Evolutionary conservation across 2,888 invertebrate genomes (phyloP).

Genomic region (Apomyelois bistriatella): DNA sequence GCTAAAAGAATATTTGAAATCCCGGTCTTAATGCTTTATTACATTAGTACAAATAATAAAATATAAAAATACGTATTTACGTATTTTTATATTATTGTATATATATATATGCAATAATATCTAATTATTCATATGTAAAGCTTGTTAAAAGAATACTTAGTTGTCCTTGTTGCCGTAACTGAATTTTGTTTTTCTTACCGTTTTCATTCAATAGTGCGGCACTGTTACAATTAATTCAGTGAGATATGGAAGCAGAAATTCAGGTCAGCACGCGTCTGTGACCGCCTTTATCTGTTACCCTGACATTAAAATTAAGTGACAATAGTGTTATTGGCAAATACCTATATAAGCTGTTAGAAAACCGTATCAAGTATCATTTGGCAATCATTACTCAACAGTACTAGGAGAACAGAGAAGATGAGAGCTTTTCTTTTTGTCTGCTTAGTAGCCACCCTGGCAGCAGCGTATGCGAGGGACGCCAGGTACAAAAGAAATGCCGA

Average conservation of each 20-base stretch:
- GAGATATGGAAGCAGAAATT: slow-evolving; percentile 40
- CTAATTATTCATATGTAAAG: too few relatives aligned
- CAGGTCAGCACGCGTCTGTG: slow-evolving; percentile 59
- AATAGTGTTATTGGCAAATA: slow-evolving; percentile 64
- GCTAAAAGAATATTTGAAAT: too few relatives aligned
- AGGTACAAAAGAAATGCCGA: slow-evolving; percentile 68
- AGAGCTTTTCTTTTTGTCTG: slow-evolving; percentile 50
- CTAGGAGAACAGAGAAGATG: slow-evolving; percentile 56
- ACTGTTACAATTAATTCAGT: not conserved
- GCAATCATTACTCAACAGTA: slow-evolving; percentile 64
- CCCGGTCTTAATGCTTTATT: too few relatives aligned
- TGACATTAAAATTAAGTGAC: slow-evolving; percentile 62
- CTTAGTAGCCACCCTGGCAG: slow-evolving; percentile 62
- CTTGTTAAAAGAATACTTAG: too few relatives aligned
- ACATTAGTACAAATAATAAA: too few relatives aligned
- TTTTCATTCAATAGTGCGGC: too few relatives aligned
- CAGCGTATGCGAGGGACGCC: slow-evolving; percentile 69
- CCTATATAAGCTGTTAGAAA: slow-evolving; percentile 72
- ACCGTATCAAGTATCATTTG: slow-evolving; percentile 68
- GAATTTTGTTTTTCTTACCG: too few relatives aligned
- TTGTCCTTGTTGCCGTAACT: too few relatives aligned
- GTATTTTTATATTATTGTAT: too few relatives aligned
- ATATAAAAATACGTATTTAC: too few relatives aligned
- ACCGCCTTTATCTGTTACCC: slow-evolving; percentile 60
- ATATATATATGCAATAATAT: too few relatives aligned